Base-by-base conservation (phyloP, 2,113 vertebrate genomes). In the Alouatta palliata region DNA sequence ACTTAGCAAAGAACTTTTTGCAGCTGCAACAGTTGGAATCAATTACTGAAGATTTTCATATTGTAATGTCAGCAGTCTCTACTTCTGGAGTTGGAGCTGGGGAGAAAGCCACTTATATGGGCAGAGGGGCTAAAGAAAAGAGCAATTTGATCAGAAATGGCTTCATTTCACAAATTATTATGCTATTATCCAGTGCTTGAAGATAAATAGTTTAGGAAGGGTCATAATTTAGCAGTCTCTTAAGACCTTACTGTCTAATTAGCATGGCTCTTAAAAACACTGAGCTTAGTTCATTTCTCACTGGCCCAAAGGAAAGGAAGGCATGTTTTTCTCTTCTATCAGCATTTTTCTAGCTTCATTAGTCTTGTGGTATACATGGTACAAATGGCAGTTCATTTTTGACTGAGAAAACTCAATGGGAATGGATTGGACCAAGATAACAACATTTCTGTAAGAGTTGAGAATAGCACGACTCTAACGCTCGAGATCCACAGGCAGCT, bases 1-100 rank as follows among this genome's bases (percentile, higher is more conserved):
- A 85, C 93, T 96, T 91, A 97, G 95, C 88, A 95, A 98, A 98
- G 96, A 93, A 95, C 96, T 98, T 13, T 97, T 97, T 61, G 94
- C 92, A 93, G 35, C 80, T 61, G 19, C 79, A 97, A 98, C 77
- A 96, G 81, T 91, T 97, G 89, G 68, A 98, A 97, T 98, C 94
- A 96, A 95, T 97, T 97, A 96, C 73, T 79, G 5, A 54, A 64
- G 1, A n/a, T 45, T 97, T 98, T 97, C 87, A 87, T 90, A 86
- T 95, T 88, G 73, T 97, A 97, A 96, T 97, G 86, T 77, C 0
- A 6, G 11, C 9, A 91, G 20, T 88, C 49, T 96, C 68, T 87
- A 35, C 49, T 94, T 56, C 87, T 73, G 37, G 37, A 94, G 52
- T 77, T 84, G 8, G 87, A 82, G 27, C 30, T 49, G 64, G 52